Evolutionary conservation across 2,888 invertebrate species (phyloP), one percentile per base, ranked within the genome.

Genomic region (Fragum whitleyi): DNA sequence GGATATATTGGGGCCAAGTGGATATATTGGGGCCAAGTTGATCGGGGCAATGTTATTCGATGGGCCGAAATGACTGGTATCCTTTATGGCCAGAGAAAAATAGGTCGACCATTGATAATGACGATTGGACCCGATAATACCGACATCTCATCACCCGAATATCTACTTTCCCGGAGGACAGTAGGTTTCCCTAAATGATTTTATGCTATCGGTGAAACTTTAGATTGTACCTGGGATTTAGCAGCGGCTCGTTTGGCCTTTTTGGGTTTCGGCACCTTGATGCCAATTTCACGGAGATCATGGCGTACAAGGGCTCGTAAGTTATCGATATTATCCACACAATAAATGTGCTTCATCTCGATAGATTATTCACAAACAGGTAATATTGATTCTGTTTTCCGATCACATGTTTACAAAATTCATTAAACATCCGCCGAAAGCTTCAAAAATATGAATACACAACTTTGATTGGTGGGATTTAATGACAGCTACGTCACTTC

Each of bases 211-310:
- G n/a, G n/a, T n/a, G n/a, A n/a, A n/a, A n/a, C n/a, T n/a, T n/a
- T n/a, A n/a, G n/a, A n/a, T n/a, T n/a, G n/a, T n/a, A n/a, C n/a
- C 14, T 42, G 39, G 2, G 42, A 65, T 65, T n/a, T 65, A 21
- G 42, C 65, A 32, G 70, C 73, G 7, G 67, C 74, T 57, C 89
- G 90, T 81, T 91, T 92, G 23, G 86, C 67, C 75, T 92, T 92
- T 82, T 92, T 92, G 16, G 74, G 72, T 83, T 92, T 93, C 16
- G 92, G 92, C 21, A 91, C 87, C 86, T 93, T 92, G 29, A 93
- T 87, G 9, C 93, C 92, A 0, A 91, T 67, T 68, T 92, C 91
- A 76, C 91, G 88, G 39, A 93, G 81, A 86, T 93, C 93, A 65
- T 90, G 88, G 26, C 90, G 87, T 23, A 92, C 88, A 16, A 92